Base-by-base conservation (phyloP, 1,140 invertebrate genomes). In the Phenacoccus solenopsis region DNA sequence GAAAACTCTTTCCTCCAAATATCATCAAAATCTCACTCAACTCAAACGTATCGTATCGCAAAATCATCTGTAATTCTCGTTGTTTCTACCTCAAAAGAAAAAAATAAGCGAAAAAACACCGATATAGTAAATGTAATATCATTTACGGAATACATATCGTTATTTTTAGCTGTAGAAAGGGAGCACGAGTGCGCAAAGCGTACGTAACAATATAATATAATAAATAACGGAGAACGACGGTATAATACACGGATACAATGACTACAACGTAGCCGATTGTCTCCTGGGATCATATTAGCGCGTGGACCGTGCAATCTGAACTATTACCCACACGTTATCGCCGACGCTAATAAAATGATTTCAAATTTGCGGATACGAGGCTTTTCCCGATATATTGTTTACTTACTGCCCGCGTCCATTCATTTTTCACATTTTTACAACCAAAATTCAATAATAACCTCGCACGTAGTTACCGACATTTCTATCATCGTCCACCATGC, bases 131-230 rank as follows among this genome's bases (percentile, higher is more conserved):
- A 64, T 25, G 59, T 64, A 64, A 64, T 25, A 64, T 64, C 59
- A 64, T 64, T 64, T 64, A 64, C 20, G 25, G 25, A 64, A 64
- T 64, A 64, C 59, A 27, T 64, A 64, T 64, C 21, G 59, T 64
- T 64, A 25, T 64, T 64, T 64, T 64, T 64, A 49, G 38, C 3
- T 2, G 16, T 16, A n/a, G 4, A 49, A 49, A 49, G 16, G 59
- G 59, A 27, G 21, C 9, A 64, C 59, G 22, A 27, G 59, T 25
- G 59, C 20, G 21, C 16, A 64, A 64, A 25, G 25, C 59, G 25
- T 64, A 64, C 59, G 59, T 64, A 64, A 64, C 21, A 64, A 64
- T 64, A 64, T 24, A 64, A 64, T 64, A 64, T 64, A 64, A 64
- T 64, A 64, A 64, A 64, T 64, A 64, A 64, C 59, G 59, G 13